These are phyloP conservation scores for Pterocles gutturalis DNA, from an alignment of 2,113 vertebrate genomes.

Conservation along the genomic window DNA sequence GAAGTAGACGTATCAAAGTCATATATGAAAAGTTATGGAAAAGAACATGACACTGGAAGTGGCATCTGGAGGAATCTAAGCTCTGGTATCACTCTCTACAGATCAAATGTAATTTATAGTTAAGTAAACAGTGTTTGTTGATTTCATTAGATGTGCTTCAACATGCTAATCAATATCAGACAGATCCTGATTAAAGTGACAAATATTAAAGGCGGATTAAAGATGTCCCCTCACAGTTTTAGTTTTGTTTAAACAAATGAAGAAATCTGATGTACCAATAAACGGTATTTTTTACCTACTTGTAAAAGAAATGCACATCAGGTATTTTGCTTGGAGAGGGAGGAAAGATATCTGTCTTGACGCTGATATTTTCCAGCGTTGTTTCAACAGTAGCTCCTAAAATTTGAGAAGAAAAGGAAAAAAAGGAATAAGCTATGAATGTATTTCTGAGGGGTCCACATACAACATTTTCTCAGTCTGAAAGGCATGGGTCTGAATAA, in stretches of 20 bases:
- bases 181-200: not conserved
- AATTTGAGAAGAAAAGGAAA: not conserved
- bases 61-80: not conserved
- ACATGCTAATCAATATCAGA: not conserved
- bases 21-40: not conserved
- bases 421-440: not conserved
- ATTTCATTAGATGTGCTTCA: not conserved
- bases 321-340: constrained; percentile 80
- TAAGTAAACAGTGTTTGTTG: not conserved
- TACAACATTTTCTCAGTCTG: not conserved
- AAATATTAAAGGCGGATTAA: not conserved
- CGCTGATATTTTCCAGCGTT: constrained; percentile 80
- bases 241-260: not conserved
- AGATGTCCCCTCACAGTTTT: not conserved
- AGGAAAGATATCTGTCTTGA: constrained; percentile 82
- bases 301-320: constrained; percentile 93
- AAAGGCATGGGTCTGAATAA: not conserved
- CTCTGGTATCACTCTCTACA: not conserved
- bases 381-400: constrained; percentile 87
- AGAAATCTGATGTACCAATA: not conserved
- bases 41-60: not conserved
- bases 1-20: not conserved
- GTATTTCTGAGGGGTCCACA: not conserved
- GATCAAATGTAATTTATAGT: not conserved
- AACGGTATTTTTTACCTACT: constrained; percentile 78